A percentile compares a stretch with the other conserved stretches of the same genome.
phyloP scores from a whole-genome alignment of 2,888 invertebrate genomes.

The Drosophila macrospina region DNA sequence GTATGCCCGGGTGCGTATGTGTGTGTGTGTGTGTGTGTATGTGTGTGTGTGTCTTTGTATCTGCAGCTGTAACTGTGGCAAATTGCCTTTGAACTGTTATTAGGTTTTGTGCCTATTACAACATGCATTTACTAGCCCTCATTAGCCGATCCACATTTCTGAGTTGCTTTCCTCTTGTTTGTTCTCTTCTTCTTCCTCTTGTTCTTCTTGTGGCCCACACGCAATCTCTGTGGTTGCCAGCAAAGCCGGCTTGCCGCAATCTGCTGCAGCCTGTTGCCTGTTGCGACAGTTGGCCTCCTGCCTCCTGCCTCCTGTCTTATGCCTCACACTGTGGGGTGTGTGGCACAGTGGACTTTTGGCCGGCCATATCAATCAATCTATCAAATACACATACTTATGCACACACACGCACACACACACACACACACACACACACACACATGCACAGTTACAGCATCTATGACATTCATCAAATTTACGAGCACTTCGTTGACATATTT shows the following conservation, averaged over 20 bases:
- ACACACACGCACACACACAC: slow-evolving; percentile 10
- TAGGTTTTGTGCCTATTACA: slow-evolving; percentile 51
- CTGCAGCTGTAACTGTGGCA: slow-evolving; percentile 36
- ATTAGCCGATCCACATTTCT: slow-evolving; percentile 46
- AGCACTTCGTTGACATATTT: slow-evolving; percentile 55
- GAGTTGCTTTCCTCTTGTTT: background rate
- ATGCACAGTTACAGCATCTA: background rate
- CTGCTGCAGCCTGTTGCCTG: slow-evolving; percentile 51
- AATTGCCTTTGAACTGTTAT: slow-evolving; percentile 70
- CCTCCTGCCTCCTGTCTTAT: background rate
- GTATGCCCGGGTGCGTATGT: background rate
- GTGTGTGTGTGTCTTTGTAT: background rate
- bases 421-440: background rate
- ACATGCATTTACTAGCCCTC: slow-evolving; percentile 42
- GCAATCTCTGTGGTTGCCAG: slow-evolving; percentile 7
- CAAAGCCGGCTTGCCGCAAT: slow-evolving; percentile 32
- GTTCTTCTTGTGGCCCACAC: slow-evolving; percentile 35
- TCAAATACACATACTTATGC: slow-evolving; percentile 34
- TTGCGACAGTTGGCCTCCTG: slow-evolving; percentile 17
- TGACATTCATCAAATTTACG: slow-evolving; percentile 56
- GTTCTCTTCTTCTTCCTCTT: no score
- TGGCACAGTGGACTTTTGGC: background rate
- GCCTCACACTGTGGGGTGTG: background rate
- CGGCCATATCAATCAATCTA: slow-evolving; percentile 63
- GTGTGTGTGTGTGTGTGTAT: background rate